Base-by-base conservation (phyloP, 2,888 invertebrate species). In the Agriotes lineatus region DNA sequence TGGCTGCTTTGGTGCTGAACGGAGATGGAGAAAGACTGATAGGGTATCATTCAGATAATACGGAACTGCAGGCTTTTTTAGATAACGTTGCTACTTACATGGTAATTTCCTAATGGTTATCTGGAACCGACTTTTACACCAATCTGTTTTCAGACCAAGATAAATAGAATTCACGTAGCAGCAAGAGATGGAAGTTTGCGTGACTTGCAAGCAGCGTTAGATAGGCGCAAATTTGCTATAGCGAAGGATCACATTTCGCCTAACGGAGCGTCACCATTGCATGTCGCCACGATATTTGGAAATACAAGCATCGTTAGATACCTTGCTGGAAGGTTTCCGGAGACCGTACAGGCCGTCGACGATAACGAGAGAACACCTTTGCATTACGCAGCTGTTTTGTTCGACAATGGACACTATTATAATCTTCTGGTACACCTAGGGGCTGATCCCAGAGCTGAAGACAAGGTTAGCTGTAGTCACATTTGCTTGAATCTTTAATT, bases 141-240 rank as follows among this genome's bases (percentile, higher is more conserved):
- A n/a, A n/a, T 3, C 25, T 25, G 33, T 63, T 80, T 83, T 14
- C 77, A 96, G 96, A 90, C 91, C 76, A 96, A 97, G 89, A 96
- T 97, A 74, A 92, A 93, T 72, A 90, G 92, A 69, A 95, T 97
- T 22, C 97, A 97, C 82, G 85, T 91, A 76, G 95, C 96, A 30
- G 93, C 96, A 16, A 89, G 91, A 76, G 91, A 93, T 75, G 97
- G 97, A 2, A 93, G 92, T 79, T 87, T 97, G 72, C 86, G 93
- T 76, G 93, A 95, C 76, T 86, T 97, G 61, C 96, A 96, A 84
- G 90, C 93, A 75, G 91, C 95, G 0, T 83, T 96, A 78, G 95
- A 97, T 84, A 86, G 96, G 74, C 91, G 96, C 80, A 95, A 96
- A 88, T 94, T 97, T 81, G 96, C 96, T 0, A 90, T 95, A 69